These are phyloP conservation scores for Melieria picta DNA, from an alignment of 2,888 invertebrate species.

Conservation along the genomic window DNA sequence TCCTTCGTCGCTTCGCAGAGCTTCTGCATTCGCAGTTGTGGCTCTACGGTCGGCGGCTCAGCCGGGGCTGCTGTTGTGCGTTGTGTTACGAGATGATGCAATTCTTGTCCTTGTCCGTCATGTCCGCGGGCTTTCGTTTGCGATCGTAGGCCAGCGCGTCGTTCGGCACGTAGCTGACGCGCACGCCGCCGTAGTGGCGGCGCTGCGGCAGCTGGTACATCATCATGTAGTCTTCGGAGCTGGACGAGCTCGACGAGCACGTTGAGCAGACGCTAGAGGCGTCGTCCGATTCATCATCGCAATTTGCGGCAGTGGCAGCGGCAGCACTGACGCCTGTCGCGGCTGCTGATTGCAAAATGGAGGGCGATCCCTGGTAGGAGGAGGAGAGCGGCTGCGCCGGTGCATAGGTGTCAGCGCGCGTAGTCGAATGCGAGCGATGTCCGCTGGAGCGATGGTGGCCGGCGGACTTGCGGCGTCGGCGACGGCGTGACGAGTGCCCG, in stretches of 20 bases:
- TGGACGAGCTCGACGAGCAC: constrained; percentile 85
- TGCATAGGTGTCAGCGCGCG: constrained; percentile 60
- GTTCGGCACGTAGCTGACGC: constrained; percentile 93
- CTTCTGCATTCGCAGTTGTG: neutral
- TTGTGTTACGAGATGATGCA: constrained; percentile 84
- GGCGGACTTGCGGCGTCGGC: constrained; percentile 60
- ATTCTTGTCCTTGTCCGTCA: constrained; percentile 76
- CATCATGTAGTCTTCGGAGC: constrained; percentile 87
- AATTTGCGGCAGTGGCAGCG: constrained; percentile 34
- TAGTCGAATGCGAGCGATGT: constrained; percentile 58
- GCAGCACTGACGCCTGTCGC: constrained; percentile 41
- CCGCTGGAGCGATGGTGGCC: constrained; percentile 59
- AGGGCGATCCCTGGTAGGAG: constrained; percentile 60
- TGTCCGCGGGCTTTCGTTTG: constrained; percentile 70
- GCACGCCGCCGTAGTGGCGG: constrained; percentile 85
- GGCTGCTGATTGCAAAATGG: constrained; percentile 46
- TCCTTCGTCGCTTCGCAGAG: no score
- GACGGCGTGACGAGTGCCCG: constrained; percentile 58
- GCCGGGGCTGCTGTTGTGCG: constrained; percentile 2
- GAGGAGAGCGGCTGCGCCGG: constrained; percentile 61
- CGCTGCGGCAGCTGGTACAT: constrained; percentile 87
- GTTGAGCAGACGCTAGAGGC: constrained; percentile 88
- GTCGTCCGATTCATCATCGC: constrained; percentile 72
- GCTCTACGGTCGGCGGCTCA: neutral
- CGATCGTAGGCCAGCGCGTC: constrained; percentile 87